Base-by-base conservation (phyloP, 2,888 invertebrate species). In the Orthosia gothica region DNA sequence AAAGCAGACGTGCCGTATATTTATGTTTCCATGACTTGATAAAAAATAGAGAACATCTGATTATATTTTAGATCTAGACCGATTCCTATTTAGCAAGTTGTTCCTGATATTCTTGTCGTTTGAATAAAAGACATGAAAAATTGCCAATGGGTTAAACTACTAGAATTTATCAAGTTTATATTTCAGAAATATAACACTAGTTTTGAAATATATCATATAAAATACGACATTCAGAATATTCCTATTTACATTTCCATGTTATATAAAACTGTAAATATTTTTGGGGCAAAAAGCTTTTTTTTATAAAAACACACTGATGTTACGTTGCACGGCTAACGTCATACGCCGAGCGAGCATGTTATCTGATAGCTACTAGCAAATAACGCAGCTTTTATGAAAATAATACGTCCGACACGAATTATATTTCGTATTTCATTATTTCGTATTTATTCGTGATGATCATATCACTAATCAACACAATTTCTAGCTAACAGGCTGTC, bases 351-450 rank as follows among this genome's bases (percentile, higher is more conserved):
- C 49, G 32, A 55, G 49, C 65, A 54, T 32, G 75, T 75, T 84
- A 82, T 82, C 82, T 84, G 84, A 80, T 76, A 52, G 57, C 26
- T 62, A 47, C 32, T 23, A 13, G 63, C 58, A 66, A 70, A 81
- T 70, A 74, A 70, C 63, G 45, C 52, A 54, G 61, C 55, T 64
- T 68, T 64, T 64, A 58, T 64, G 32, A 65, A 73, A 57, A 79
- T 74, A 64, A 66, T 47, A 32, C 32, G 32, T 45, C 49, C n/a
- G 16, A 49, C 50, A 20, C 2, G 64, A 57, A 71, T 52, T 40
- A 32, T 47, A 54, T 64, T 54, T 23, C 13, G n/a, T 26, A 13
- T 54, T 65, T 79, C 32, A 52, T 12, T 11, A 54, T 64, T 54
- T 23, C 13, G n/a, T 26, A 13, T 54, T 65, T 79, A n/a, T n/a